phyloP scores from a whole-genome alignment of 2,888 invertebrate species.

The Diarsia rubi region DNA sequence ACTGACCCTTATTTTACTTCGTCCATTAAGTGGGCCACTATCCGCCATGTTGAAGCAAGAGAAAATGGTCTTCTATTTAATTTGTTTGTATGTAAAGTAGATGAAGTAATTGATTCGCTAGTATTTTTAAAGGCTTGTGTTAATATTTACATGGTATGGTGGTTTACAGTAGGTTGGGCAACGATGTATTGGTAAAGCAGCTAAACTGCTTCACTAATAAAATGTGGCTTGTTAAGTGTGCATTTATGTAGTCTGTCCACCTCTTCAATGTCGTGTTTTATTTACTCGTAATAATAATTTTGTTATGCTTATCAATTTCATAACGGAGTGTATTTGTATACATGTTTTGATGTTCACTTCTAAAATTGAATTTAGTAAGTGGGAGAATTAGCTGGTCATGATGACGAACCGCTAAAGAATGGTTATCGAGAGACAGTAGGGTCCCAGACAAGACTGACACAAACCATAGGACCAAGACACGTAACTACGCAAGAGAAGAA shows the following conservation, averaged over 20 bases:
- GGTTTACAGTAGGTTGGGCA: not conserved
- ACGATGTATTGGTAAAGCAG: no score
- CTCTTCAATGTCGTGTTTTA: not conserved
- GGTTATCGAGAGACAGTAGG: not conserved
- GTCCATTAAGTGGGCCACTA: slow-evolving; percentile 63
- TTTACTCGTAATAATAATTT: not conserved
- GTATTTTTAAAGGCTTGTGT: not conserved
- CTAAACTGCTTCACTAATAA: not conserved
- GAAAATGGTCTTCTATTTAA: slow-evolving; percentile 39
- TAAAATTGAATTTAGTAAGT: not conserved
- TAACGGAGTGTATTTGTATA: not conserved
- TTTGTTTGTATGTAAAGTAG: slow-evolving; percentile 30
- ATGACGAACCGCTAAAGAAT: not conserved
- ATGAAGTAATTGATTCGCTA: slow-evolving; percentile 1
- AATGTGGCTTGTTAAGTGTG: not conserved
- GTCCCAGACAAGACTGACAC: not conserved
- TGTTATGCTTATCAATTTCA: not conserved
- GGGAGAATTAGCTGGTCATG: not conserved
- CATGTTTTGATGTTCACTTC: not conserved
- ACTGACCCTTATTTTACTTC: slow-evolving; percentile 68
- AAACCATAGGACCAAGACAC: not conserved
- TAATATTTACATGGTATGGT: no score
- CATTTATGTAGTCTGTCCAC: not conserved
- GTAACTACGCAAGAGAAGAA: not conserved
- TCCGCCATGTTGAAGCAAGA: slow-evolving; percentile 28